Percentiles rank a stretch among this genome's conserved stretches.
Conservation (phyloP, 1,140 invertebrate genomes). For the Bicyclus anynana region DNA sequence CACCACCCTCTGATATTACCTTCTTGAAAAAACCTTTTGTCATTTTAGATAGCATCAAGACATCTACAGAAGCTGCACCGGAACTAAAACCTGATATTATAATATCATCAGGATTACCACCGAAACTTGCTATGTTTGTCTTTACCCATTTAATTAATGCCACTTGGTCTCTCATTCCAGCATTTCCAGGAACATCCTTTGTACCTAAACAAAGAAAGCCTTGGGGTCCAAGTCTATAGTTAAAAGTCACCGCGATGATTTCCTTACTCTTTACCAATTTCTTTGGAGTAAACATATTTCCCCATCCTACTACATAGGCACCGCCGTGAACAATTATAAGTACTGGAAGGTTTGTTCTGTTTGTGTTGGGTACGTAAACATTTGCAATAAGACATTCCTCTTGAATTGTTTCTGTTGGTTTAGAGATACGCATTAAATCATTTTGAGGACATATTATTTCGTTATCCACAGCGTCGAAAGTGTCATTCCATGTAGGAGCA, state of each 20-base stretch:
- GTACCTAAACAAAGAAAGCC: slow-evolving; percentile 45
- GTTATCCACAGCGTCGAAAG: slow-evolving; percentile 26
- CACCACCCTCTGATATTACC: slow-evolving; percentile 39
- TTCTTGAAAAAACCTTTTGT: slow-evolving; percentile 46
- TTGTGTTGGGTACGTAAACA: slow-evolving; percentile 29
- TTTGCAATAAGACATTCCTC: slow-evolving; percentile 24
- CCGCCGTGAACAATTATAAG: slow-evolving; percentile 27
- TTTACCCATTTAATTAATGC: slow-evolving; percentile 42
- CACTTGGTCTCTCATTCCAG: slow-evolving; percentile 48
- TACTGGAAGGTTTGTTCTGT: slow-evolving; percentile 23
- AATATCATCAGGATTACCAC: slow-evolving; percentile 49
- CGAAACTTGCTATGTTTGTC: slow-evolving; percentile 38
- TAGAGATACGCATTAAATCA: background rate
- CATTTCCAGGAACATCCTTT: slow-evolving; percentile 39
- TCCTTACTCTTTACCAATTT: slow-evolving; percentile 26
- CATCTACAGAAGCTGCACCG: slow-evolving; percentile 36
- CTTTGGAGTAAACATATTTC: slow-evolving; percentile 11
- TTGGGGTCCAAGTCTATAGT: slow-evolving; percentile 39
- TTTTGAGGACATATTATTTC: slow-evolving; percentile 33
- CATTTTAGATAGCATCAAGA: slow-evolving; percentile 39
- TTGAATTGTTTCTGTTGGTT: background rate
- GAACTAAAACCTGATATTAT: slow-evolving; percentile 43
- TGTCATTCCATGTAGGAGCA: slow-evolving; percentile 24
- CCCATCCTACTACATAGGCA: slow-evolving; percentile 16
- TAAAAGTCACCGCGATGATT: slow-evolving; percentile 36